Percentiles rank a stretch among this genome's conserved stretches.
Evolutionary conservation across 1,140 invertebrate genomes (phyloP).

Genomic region (Matsumurasca onukii): DNA sequence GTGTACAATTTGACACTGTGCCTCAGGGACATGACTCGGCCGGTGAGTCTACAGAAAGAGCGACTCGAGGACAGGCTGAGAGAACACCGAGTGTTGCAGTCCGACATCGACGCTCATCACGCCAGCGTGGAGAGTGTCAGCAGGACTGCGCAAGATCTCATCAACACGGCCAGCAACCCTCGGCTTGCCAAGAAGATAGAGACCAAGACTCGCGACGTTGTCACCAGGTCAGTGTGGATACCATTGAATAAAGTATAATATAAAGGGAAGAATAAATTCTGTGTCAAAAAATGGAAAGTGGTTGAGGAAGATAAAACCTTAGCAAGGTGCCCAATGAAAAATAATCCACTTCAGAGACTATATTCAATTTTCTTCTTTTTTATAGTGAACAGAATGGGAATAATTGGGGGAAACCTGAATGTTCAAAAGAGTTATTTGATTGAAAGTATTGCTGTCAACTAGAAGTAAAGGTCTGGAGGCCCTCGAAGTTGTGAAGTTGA

Average conservation of each 20-base stretch:
- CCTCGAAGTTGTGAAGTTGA: too few relatives aligned
- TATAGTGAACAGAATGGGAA: too few relatives aligned
- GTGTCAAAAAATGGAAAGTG: too few relatives aligned
- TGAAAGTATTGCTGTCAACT: too few relatives aligned
- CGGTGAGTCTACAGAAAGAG: slow-evolving; percentile 85
- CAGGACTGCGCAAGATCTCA: slow-evolving; percentile 73
- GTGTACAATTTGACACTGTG: slow-evolving; percentile 28
- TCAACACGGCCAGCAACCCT: slow-evolving; percentile 78
- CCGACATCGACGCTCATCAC: slow-evolving; percentile 82
- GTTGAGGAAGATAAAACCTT: too few relatives aligned
- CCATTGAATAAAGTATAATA: background rate
- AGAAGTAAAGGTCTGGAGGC: too few relatives aligned
- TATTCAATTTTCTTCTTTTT: too few relatives aligned
- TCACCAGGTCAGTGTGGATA: slow-evolving; percentile 50
- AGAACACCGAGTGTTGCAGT: slow-evolving; percentile 75
- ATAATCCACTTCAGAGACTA: too few relatives aligned
- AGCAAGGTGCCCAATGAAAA: too few relatives aligned
- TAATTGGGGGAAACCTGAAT: too few relatives aligned
- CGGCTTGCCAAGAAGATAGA: slow-evolving; percentile 88
- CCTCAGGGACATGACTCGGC: slow-evolving; percentile 66
- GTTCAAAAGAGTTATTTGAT: too few relatives aligned
- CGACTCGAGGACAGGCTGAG: slow-evolving; percentile 86
- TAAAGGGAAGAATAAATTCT: too few relatives aligned
- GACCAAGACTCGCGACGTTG: slow-evolving; percentile 81
- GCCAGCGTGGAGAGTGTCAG: slow-evolving; percentile 82